phyloP scores from a whole-genome alignment of 2,113 vertebrate species.

The Catharus bicknelli region DNA sequence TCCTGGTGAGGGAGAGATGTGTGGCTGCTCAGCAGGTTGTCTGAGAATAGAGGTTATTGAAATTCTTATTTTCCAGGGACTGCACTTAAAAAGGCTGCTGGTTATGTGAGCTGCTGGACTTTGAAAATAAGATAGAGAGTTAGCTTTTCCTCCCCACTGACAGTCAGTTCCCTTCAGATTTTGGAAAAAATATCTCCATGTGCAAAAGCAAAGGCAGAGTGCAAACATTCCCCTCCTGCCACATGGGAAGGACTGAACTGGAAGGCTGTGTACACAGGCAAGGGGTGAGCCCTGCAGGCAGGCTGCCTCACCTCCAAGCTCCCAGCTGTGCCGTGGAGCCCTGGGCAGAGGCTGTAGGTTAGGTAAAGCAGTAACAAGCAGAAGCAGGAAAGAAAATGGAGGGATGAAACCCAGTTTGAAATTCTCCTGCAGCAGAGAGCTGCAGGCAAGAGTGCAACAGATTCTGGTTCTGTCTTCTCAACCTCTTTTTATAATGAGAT shows the following conservation, averaged over 20 bases:
- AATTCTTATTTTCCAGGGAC: conserved; percentile 31
- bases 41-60: background rate
- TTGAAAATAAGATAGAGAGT: conserved; percentile 14
- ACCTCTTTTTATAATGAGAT: background rate
- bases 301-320: background rate
- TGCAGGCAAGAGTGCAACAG: background rate
- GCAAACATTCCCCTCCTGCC: background rate
- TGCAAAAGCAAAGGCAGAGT: background rate
- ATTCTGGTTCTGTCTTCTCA: background rate
- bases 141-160: background rate
- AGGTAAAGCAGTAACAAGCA: background rate
- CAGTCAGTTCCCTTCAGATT: background rate
- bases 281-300: background rate
- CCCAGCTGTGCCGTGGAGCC: background rate
- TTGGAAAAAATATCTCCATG: background rate
- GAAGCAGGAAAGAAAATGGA: background rate
- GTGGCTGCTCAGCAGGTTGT: background rate
- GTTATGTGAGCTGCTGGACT: background rate
- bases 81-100: conserved; percentile 9
- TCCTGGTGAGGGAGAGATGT: background rate
- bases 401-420: background rate
- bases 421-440: background rate
- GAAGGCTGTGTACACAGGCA: background rate
- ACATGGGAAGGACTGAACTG: background rate
- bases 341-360: background rate